Conservation (phyloP, 2,113 vertebrate species). For the Bubo bubo region DNA sequence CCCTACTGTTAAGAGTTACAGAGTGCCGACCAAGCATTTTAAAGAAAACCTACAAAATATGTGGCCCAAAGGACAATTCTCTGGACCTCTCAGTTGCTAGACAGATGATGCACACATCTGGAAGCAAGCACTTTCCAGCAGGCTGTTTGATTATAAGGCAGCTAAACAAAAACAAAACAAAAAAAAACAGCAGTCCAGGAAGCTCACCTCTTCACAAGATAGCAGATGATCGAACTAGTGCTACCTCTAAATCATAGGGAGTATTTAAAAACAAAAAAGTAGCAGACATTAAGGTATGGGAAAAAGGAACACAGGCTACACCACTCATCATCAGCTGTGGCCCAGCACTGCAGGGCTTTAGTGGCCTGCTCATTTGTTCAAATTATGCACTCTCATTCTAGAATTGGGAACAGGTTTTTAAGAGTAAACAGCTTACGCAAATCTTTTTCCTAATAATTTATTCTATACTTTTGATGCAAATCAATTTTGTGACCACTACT, state of each 20-base stretch:
- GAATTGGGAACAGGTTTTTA: not conserved
- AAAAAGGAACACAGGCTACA: not conserved
- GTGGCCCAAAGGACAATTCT: not conserved
- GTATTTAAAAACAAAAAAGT: not conserved
- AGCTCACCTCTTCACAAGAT: not conserved
- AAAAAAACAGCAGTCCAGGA: not conserved
- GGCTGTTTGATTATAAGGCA: not conserved
- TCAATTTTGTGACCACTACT: not conserved
- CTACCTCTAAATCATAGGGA: not conserved
- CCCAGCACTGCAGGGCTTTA: not conserved
- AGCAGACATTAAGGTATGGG: accelerated
- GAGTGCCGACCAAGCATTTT: not conserved
- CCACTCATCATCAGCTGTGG: accelerated
- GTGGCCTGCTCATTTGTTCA: not conserved
- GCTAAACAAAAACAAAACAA: not conserved
- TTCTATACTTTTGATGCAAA: not conserved
- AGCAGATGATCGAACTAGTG: not conserved
- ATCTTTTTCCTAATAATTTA: not conserved
- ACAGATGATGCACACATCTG: not conserved
- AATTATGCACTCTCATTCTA: not conserved
- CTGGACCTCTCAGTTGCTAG: not conserved
- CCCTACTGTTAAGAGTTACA: not conserved
- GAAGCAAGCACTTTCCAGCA: not conserved
- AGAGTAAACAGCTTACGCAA: not conserved
- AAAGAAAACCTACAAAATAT: not conserved